phyloP scores from a whole-genome alignment of 1,140 invertebrate genomes.

The Ctenoplectra terminalis region DNA sequence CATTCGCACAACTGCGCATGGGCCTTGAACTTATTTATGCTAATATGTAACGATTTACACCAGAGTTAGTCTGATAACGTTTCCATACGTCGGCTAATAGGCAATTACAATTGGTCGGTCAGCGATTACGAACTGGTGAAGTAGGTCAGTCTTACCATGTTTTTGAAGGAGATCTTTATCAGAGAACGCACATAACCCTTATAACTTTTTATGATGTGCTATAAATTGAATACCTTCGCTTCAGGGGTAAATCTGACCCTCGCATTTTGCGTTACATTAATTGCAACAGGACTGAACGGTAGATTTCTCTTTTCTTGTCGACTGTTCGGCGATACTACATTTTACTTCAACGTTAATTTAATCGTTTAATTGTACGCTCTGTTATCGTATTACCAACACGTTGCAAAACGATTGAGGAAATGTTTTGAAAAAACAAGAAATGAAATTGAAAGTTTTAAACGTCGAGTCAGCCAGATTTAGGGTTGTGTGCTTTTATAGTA shows the following conservation, averaged over 20 bases:
- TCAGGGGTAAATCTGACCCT: background rate
- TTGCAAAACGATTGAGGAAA: no score
- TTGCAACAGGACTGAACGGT: no score
- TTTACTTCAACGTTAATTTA: no score
- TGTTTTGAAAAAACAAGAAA: no score
- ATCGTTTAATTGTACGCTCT: no score
- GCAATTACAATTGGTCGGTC: constrained; percentile 68
- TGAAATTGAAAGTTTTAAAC: no score
- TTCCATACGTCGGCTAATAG: constrained; percentile 64
- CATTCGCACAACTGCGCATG: constrained; percentile 71
- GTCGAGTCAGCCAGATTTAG: no score
- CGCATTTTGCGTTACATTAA: background rate
- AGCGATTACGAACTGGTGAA: constrained; percentile 59
- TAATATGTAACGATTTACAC: constrained; percentile 76
- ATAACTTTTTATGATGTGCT: background rate
- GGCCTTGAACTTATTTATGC: constrained; percentile 78
- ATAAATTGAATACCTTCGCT: constrained; percentile 18
- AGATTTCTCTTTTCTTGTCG: background rate
- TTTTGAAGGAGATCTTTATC: constrained; percentile 48
- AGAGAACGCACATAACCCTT: constrained; percentile 37
- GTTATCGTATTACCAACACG: no score
- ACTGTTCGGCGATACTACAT: no score
- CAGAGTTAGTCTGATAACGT: constrained; percentile 70
- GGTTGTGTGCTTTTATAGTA: background rate
- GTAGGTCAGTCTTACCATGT: constrained; percentile 39